Evolutionary conservation across 2,797 vertebrate species (phyloP), one percentile per base, ranked within the genome.

Genomic region (Paramormyrops hopkinsi): DNA sequence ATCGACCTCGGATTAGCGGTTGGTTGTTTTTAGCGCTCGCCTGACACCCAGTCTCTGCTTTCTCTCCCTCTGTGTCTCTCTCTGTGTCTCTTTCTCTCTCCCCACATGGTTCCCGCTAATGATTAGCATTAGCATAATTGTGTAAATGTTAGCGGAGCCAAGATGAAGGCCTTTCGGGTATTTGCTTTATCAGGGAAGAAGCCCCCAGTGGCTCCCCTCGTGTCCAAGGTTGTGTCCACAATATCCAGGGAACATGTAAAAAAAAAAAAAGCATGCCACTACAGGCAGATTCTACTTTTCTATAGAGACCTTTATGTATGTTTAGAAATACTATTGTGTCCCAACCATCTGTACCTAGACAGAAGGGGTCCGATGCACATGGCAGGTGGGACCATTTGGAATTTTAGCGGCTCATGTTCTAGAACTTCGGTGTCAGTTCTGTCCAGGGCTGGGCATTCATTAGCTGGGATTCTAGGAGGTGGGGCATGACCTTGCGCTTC

Each of bases 111-210:
- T 9, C n/a, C 41, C 1, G 12, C 79, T 48, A 25, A 89, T 41
- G 41, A 89, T 50, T 41, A 62, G 33, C 44, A 84, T 89, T 85
- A 84, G 53, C 76, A 89, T 89, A 89, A 89, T 89, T 89, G 51
- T 84, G 53, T 85, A 89, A 89, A 89, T 85, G 53, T 89, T 84
- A 85, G 88, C 25, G 9, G 76, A 84, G 76, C 22, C 65, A 84
- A 89, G 56, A 83, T 85, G 11, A 62, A 29, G 53, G 79, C 79
- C 41, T 88, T 76, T 48, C 5, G 51, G 29, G 2, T 46, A 46
- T 65, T 85, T 8, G 48, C 29, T 79, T 79, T 44, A 79, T 79
- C 73, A 9, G 73, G 37, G 73, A 79, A 44, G 29, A 79, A 79
- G 5, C 37, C 73, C 73, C 73, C 17, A 8, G 73, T 8, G 73